Conservation (phyloP, 2,113 vertebrate genomes). For the Parus major region DNA sequence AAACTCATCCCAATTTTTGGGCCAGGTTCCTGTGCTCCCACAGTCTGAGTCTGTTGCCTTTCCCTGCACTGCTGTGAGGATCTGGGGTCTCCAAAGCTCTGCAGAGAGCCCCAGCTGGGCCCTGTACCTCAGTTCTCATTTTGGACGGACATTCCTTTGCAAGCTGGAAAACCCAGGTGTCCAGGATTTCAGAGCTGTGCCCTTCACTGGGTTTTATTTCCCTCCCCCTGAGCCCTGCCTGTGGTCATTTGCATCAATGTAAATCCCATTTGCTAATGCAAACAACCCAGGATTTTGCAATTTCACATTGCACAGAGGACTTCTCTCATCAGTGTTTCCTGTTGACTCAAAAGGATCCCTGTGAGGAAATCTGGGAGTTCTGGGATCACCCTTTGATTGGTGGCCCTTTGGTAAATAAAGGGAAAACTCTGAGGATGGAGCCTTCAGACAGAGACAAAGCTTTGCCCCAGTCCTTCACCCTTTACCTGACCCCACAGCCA, state of each 20-base stretch:
- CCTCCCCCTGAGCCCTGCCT: not conserved
- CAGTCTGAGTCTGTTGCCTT: not conserved
- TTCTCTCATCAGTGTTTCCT: not conserved
- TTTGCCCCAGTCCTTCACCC: not conserved
- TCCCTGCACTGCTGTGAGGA: not conserved
- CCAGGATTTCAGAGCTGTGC: not conserved
- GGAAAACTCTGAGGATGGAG: not conserved
- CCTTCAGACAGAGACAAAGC: not conserved
- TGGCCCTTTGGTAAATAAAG: not conserved
- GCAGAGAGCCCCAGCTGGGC: not conserved
- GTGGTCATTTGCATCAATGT: not conserved
- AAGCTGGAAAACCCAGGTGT: not conserved
- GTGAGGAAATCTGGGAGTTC: not conserved
- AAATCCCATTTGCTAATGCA: not conserved
- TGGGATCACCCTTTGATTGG: not conserved
- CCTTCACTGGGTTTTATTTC: not conserved
- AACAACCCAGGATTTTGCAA: not conserved
- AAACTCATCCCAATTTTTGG: not conserved
- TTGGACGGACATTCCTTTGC: not conserved
- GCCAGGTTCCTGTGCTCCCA: not conserved
- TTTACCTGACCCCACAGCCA: not conserved
- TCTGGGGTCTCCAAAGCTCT: not conserved
- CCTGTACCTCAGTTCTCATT: not conserved
- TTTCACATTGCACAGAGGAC: not conserved
- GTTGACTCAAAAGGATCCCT: not conserved